Evolutionary conservation across 92 coral and sea anemone genomes (phyloP), one percentile per base, ranked within the genome.

Genomic region (Paragorgia papillata): DNA sequence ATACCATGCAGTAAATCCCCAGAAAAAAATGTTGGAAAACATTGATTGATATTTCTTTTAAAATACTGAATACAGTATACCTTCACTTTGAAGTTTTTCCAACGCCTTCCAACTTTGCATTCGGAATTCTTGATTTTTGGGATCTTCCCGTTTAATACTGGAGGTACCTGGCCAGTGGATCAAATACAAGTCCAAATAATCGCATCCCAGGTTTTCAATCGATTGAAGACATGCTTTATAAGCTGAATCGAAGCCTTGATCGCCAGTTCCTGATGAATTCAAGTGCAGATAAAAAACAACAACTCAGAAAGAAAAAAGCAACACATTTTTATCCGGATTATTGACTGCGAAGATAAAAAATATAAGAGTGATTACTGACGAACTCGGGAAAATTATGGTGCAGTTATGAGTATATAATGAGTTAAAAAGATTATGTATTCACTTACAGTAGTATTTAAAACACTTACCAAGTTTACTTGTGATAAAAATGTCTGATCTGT

Each of bases 161-260:
- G 89, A 91, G n/a, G 73, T 90, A 25, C 92, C 97, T 62, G 96
- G 97, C 97, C 97, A 92, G 79, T 92, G 97, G 32, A 92, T 90
- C 12, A 92, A 84, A 62, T 92, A 90, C 70, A 92, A 73, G 58
- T 92, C 97, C n/a, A 92, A 76, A 64, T 92, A 90, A 14, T 82
- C 89, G 62, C 96, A 85, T 64, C 69, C 85, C 17, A 92, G 88
- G 28, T 74, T 83, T 57, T 90, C 75, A 8, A 92, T 58, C 1
- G 96, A 87, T 54, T 85, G 76, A 73, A 66, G 40, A 70, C 90
- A 90, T 12, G 92, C 96, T 31, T 74, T 79, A 41, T 92, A 81
- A 32, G 97, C 87, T 10, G 81, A 54, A 29, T 83, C 96, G 50
- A 80, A 81, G 13, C 97, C 97, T 78, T 90, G 97, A 35, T 88